phyloP scores from a whole-genome alignment of 2,888 invertebrate genomes.

The Acleris emargana region DNA sequence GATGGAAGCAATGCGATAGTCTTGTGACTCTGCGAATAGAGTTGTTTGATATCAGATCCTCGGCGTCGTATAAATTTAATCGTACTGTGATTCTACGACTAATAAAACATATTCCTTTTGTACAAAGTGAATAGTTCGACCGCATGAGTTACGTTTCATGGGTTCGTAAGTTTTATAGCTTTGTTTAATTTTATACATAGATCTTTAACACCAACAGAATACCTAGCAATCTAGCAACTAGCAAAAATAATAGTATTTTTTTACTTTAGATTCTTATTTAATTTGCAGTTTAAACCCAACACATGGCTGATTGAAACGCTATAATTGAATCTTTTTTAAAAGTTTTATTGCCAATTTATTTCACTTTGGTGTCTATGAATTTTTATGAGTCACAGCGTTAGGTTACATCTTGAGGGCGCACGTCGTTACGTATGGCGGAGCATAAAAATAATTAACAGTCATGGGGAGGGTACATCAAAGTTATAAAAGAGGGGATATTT shows the following conservation, averaged over 20 bases:
- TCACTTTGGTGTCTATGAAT: conserved; percentile 70
- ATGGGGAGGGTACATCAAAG: conserved; percentile 78
- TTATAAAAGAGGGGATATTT: conserved; percentile 78
- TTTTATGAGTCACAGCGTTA: conserved; percentile 64
- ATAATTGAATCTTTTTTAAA: conserved; percentile 53
- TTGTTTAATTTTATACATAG: neutral
- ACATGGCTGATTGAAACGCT: conserved; percentile 40
- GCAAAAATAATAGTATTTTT: too few species aligned
- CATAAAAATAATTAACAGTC: conserved; percentile 81
- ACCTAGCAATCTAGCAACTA: neutral
- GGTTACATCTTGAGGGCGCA: conserved; percentile 67
- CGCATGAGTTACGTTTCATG: neutral
- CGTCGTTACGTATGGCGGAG: conserved; percentile 68
- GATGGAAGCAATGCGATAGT: conserved; percentile 69
- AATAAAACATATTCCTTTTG: conserved; percentile 44
- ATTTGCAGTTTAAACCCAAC: conserved; percentile 39
- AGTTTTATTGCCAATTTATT: conserved; percentile 63
- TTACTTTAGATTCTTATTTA: neutral
- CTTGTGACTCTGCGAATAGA: conserved; percentile 61
- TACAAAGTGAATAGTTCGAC: conserved; percentile 41
- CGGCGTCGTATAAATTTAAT: conserved; percentile 47
- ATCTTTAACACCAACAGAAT: neutral
- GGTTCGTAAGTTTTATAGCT: neutral
- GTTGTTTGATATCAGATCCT: conserved; percentile 63
- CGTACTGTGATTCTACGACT: conserved; percentile 44